Evolutionary conservation across 1,140 invertebrate genomes (phyloP), one percentile per base, ranked within the genome.

Genomic region (Coptotermes formosanus): DNA sequence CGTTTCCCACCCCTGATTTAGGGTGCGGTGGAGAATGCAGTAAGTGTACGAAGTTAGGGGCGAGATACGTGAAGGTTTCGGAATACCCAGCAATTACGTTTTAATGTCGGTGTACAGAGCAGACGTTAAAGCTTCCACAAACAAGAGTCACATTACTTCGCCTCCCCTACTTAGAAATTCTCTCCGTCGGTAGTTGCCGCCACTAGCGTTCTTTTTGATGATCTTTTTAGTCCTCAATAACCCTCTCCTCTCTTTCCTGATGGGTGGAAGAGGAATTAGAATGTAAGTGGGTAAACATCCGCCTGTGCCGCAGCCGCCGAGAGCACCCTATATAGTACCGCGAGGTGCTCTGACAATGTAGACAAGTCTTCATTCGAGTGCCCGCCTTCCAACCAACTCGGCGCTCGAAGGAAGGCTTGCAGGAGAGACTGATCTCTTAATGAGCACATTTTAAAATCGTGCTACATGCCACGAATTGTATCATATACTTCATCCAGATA

Each of bases 231-330:
- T 75, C 64, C 7, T 16, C 64, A 25, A 75, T 30, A 75, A 75
- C 64, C 64, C 64, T 38, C 64, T 75, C 64, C 64, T 75, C 64
- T 75, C n/a, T 75, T 75, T 75, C 64, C n/a, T 8, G 64, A 75
- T 75, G 64, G 64, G 64, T 75, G 64, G 64, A 30, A 75, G n/a
- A 75, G n/a, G 64, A 75, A 75, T 75, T 75, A 75, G 64, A 75
- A 75, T 75, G 64, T 75, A 75, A 75, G 64, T 75, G 64, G 64
- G 64, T 75, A 75, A 75, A 75, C 64, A 75, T 75, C 64, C 64
- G 64, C 25, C n/a, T 12, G 4, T 30, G 25, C 64, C 64, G 14
- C 64, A 75, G 4, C 64, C 64, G 4, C 25, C n/a, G n/a, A 25
- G 64, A 75, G 64, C 25, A 16, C 59, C 64, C 25, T 30, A 0